Percentiles rank a stretch among this genome's conserved stretches.
Conservation (phyloP, 2,113 vertebrate species). For the Burhinus oedicnemus region DNA sequence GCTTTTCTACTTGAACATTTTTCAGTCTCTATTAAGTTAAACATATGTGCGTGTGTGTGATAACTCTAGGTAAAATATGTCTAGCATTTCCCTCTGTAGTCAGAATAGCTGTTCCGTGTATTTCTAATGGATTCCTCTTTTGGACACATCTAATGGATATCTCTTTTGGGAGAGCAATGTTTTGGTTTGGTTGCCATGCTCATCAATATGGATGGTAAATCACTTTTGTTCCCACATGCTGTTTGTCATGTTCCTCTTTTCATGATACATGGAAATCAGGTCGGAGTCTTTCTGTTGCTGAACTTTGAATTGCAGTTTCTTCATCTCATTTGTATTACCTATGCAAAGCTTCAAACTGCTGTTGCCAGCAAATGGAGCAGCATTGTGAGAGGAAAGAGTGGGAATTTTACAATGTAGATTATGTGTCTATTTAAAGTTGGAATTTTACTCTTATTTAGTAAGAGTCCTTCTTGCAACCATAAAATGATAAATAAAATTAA, state of each 20-base stretch:
- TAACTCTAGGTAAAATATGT: neutral
- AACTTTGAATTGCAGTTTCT: conserved; percentile 27
- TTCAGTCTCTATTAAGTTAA: neutral
- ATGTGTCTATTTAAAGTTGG: neutral
- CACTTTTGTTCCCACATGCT: neutral
- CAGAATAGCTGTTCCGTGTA: neutral
- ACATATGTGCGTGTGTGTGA: neutral
- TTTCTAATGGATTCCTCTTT: neutral
- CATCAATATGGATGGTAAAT: neutral
- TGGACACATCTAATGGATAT: neutral
- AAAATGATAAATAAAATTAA: neutral
- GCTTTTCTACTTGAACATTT: neutral
- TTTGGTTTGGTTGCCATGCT: neutral
- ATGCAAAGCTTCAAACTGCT: neutral
- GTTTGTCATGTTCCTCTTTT: neutral
- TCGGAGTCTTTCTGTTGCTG: conserved; percentile 19
- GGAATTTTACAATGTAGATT: neutral
- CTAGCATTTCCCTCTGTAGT: neutral
- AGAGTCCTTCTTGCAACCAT: too few relatives aligned
- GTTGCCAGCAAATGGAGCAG: neutral
- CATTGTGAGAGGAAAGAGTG: neutral
- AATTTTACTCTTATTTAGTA: neutral
- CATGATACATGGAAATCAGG: neutral
- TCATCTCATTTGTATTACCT: neutral
- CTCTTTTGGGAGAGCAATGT: neutral